Base-by-base conservation (phyloP, 2,888 invertebrate genomes). In the Nineta flava region DNA sequence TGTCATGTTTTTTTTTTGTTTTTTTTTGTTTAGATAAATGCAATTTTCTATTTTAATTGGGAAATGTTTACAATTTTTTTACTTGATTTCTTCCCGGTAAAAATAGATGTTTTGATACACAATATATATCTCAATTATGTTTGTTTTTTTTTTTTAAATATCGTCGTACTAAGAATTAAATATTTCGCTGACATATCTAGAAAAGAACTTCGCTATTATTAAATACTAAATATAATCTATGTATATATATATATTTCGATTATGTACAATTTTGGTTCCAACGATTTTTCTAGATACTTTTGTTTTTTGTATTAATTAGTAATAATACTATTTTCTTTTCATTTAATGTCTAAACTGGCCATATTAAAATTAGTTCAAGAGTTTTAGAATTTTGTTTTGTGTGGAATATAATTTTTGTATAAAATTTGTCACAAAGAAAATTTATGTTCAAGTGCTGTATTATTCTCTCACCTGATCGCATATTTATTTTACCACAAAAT, bases 291-390 rank as follows among this genome's bases (percentile, higher is more conserved):
- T 35, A 47, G 19, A 32, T 34, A 15, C 32, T 47, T 47, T 13
- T 35, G 13, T 35, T 46, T n/a, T n/a, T 46, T 31, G n/a, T 48
- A 41, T 41, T 48, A 49, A 45, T 26, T 45, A 49, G 45, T 74
- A 75, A 73, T 76, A 76, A 76, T 75, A 75, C 75, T 77, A 76
- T 71, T 67, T 19, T 19, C 19, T 19, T 19, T 26, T 26, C 26
- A 26, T 26, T 7, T 26, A 26, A 26, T 26, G 26, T 74, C 35
- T 75, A 76, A 78, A 80, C 79, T 80, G 80, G 81, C 80, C 80
- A 70, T 76, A 58, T 60, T 21, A 7, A 26, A 26, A 26, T 26
- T 26, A 26, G 26, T 26, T 26, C 26, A 26, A 26, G 26, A 26
- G 26, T 7, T 26, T 26, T 26, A 26, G 26, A 26, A 26, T 26